Evolutionary conservation across 2,797 vertebrate species (phyloP).

Genomic region (Sebastes oblongus): DNA sequence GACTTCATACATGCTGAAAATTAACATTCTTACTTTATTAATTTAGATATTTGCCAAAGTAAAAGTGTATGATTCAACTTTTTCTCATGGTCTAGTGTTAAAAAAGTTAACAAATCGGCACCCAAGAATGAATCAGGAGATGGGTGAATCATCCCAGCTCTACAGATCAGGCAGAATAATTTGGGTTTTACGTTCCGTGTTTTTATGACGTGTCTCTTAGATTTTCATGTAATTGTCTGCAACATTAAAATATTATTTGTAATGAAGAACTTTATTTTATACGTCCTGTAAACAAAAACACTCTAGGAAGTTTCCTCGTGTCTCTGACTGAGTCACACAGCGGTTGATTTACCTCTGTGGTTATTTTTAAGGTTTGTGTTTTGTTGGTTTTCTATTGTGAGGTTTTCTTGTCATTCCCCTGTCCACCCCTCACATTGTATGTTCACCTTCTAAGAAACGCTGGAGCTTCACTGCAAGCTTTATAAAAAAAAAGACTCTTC

Average conservation of each 20-base stretch:
- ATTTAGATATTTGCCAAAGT: no score
- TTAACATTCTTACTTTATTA: no score
- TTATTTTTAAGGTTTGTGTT: background rate
- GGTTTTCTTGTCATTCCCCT: conserved; percentile 9
- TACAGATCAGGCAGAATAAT: no score
- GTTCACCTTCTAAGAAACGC: conserved; percentile 13
- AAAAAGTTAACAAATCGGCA: no score
- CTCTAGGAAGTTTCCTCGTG: background rate
- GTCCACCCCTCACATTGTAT: conserved; percentile 6
- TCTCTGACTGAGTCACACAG: background rate
- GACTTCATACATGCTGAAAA: no score
- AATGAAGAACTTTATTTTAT: no score
- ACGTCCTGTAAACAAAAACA: no score
- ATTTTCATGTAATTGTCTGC: background rate
- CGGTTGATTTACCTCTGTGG: background rate
- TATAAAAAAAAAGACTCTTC: conserved; percentile 4
- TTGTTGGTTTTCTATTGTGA: background rate
- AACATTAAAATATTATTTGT: background rate
- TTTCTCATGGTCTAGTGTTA: no score
- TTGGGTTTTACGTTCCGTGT: background rate
- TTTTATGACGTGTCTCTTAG: background rate
- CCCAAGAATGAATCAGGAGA: no score
- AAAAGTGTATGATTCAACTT: no score
- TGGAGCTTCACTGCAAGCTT: conserved; percentile 15
- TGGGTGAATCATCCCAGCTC: no score